These are phyloP conservation scores for Gorsachius magnificus DNA, from an alignment of 2,797 vertebrate species.

Conservation along the genomic window DNA sequence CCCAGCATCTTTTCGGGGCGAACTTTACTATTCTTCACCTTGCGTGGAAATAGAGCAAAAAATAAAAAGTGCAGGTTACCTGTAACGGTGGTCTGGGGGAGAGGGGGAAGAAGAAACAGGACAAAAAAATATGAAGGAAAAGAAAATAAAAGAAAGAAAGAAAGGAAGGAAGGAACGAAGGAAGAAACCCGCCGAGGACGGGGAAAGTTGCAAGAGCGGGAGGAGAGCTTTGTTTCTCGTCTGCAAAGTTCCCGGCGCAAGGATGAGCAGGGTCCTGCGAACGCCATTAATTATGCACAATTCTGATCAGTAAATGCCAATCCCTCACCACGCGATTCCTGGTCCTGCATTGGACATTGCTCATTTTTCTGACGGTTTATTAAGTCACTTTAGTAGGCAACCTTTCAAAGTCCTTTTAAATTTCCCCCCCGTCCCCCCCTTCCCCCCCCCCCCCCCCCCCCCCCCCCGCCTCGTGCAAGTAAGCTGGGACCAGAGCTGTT, in stretches of 20 bases:
- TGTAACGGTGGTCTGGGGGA: neutral
- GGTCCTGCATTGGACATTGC: neutral
- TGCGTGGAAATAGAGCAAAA: neutral
- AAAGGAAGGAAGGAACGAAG: neutral
- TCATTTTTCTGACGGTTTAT: neutral
- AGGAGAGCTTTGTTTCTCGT: constrained; percentile 17
- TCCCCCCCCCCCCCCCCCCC: no score
- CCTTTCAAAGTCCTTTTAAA: constrained; percentile 41
- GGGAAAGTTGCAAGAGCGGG: neutral
- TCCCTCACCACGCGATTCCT: neutral
- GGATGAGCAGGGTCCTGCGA: neutral
- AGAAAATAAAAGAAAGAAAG: no score
- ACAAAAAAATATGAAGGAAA: neutral
- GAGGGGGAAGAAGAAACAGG: no score
- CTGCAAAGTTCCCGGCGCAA: neutral
- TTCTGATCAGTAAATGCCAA: constrained; percentile 27
- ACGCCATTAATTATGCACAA: constrained; percentile 28
- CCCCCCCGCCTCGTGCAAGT: neutral
- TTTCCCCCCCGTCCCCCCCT: neutral
- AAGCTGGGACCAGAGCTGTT: constrained; percentile 56
- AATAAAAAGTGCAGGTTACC: neutral
- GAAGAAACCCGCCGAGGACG: neutral
- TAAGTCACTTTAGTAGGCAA: constrained; percentile 50
- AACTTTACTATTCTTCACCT: neutral
- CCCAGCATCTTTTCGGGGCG: neutral